phyloP scores from a whole-genome alignment of 2,888 invertebrate species.

The Craniophora ligustri region DNA sequence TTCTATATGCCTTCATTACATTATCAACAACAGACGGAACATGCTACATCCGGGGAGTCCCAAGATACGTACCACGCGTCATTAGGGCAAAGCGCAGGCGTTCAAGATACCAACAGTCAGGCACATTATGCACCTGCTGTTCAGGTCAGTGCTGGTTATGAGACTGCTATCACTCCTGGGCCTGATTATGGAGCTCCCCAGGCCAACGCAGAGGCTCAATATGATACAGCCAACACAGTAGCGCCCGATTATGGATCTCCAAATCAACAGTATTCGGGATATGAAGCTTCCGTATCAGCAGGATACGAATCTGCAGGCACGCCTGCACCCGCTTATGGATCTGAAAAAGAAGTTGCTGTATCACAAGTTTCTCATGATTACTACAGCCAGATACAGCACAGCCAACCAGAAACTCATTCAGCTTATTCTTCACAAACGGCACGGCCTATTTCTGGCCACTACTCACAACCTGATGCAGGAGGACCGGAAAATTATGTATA shows the following conservation, averaged over 20 bases:
- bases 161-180: constrained; percentile 55
- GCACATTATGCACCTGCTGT: constrained; percentile 65
- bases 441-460: constrained; percentile 62
- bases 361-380: constrained; percentile 60
- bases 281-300: constrained; percentile 43
- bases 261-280: constrained; percentile 38
- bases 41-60: constrained; percentile 52
- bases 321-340: constrained; percentile 45
- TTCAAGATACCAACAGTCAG: constrained; percentile 53
- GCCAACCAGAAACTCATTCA: constrained; percentile 66
- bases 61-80: constrained; percentile 42
- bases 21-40: constrained; percentile 67
- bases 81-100: constrained; percentile 22
- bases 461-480: constrained; percentile 60
- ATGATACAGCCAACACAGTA: constrained; percentile 43
- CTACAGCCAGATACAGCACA: constrained; percentile 59
- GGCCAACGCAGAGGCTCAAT: constrained; percentile 43
- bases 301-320: constrained; percentile 40
- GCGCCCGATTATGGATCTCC: constrained; percentile 55
- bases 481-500: constrained; percentile 72
- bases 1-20: constrained; percentile 67
- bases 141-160: constrained; percentile 57
- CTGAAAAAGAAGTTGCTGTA: constrained; percentile 17
- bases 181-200: constrained; percentile 47
- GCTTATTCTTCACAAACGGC: constrained; percentile 63